phyloP scores from a whole-genome alignment of 2,888 invertebrate genomes.

The Buathra laborator region DNA sequence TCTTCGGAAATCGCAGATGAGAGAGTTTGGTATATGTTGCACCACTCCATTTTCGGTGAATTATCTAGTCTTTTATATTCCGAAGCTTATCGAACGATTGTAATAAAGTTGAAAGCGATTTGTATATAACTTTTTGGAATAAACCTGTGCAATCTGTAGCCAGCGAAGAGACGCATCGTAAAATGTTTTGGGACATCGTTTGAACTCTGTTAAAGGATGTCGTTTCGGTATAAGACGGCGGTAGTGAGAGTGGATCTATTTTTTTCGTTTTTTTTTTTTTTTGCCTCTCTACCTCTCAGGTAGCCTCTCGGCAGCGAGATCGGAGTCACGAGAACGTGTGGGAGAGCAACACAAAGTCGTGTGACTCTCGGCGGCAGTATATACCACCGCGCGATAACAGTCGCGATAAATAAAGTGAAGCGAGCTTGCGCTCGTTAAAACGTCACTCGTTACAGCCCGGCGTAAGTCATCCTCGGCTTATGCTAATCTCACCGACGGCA shows the following conservation, averaged over 20 bases:
- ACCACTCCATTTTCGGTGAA: slow-evolving; percentile 4
- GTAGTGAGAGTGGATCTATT: slow-evolving; percentile 29
- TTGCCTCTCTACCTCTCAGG: slow-evolving; percentile 34
- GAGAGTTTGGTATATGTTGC: slow-evolving; percentile 7
- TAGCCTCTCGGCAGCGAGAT: slow-evolving; percentile 34
- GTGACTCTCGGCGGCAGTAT: slow-evolving; percentile 47
- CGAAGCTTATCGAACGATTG: slow-evolving; percentile 28
- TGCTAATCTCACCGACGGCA: slow-evolving; percentile 76
- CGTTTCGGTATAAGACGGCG: slow-evolving; percentile 26
- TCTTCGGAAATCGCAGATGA: slow-evolving; percentile 37
- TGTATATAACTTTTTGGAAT: slow-evolving; percentile 15
- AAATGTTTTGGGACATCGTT: slow-evolving; percentile 43
- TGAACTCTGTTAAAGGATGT: slow-evolving; percentile 32
- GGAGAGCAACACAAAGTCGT: slow-evolving; percentile 54
- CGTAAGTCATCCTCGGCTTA: slow-evolving; percentile 80
- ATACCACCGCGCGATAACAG: slow-evolving; percentile 73
- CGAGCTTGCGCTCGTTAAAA: slow-evolving; percentile 81
- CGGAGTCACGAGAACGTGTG: slow-evolving; percentile 49
- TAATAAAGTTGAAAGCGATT: slow-evolving; percentile 45
- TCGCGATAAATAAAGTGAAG: slow-evolving; percentile 77
- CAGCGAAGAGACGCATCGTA: slow-evolving; percentile 33
- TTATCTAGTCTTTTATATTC: slow-evolving; percentile 43
- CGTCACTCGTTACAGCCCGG: slow-evolving; percentile 74
- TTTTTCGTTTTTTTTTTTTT: slow-evolving; percentile 48
- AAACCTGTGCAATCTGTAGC: neutral